Base-by-base conservation (phyloP, 2,113 vertebrate genomes). In the Entomyzon cyanotis region DNA sequence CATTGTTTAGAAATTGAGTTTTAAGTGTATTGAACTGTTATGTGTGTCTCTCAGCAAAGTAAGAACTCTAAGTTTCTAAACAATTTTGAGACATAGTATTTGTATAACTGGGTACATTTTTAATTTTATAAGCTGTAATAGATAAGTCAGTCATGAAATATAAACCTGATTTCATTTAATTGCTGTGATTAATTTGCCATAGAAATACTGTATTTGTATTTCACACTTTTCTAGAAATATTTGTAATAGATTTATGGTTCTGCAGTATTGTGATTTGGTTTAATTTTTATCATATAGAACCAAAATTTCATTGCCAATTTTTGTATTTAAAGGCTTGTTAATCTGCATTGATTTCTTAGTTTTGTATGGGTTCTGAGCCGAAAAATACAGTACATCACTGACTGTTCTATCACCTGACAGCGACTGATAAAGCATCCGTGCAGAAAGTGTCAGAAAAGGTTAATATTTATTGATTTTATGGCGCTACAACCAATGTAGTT, bases 381-480 rank as follows among this genome's bases (percentile, higher is more conserved):
- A 97, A 98, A 98, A 97, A 95, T 94, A 97, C 55, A 94, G 97
- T 97, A 96, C 91, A 97, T 97, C 96, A 95, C 95, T 92, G 97
- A 86, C 95, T 96, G 70, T 97, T 98, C 96, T 97, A 53, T 97
- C 95, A 97, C 96, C 95, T 98, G 98, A 97, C 96, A 98, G 97
- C 80, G 5, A 92, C 75, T 97, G 98, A 98, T 98, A 97, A 97
- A 98, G 97, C 96, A 89, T 97, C 97, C 13, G 55, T 96, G 96
- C 96, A 97, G 97, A 87, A 95, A 96, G 97, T 98, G 97, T 97
- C 97, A 97, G 97, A 96, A 98, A 98, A 98, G 98, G 98, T 98
- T 98, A 98, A 98, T 98, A 98, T 98, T 97, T 98, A 98, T 98
- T 98, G 97, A 98, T 97, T 98, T 98, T 97, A 94, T 97, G 97